These are phyloP conservation scores for Melanocharis versteri DNA, from an alignment of 2,113 vertebrate species.

Conservation along the genomic window DNA sequence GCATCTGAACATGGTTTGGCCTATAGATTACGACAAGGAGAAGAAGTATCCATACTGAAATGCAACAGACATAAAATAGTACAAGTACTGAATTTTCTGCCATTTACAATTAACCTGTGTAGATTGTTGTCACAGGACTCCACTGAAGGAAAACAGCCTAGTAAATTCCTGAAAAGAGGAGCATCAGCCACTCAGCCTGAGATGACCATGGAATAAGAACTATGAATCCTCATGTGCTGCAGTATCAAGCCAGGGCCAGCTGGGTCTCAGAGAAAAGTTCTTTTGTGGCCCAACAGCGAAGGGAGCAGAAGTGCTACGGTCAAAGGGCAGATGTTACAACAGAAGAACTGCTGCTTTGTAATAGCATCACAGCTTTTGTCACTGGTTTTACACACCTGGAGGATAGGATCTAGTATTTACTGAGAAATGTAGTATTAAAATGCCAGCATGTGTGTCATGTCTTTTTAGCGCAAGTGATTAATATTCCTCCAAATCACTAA, in stretches of 20 bases:
- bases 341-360: background rate
- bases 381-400: background rate
- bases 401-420: background rate
- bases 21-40: background rate
- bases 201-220: background rate
- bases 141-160: background rate
- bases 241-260: background rate
- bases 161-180: background rate
- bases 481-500: background rate
- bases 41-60: background rate
- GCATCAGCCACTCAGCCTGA: background rate
- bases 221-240: background rate
- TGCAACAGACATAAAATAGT: background rate
- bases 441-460: background rate
- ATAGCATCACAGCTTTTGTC: background rate
- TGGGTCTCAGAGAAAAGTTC: background rate
- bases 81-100: background rate
- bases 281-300: background rate
- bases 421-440: constrained; percentile 13
- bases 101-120: background rate
- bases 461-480: background rate
- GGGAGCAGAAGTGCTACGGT: rapidly evolving
- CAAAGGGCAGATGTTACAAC: background rate
- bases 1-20: background rate
- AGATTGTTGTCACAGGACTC: background rate